A percentile compares a stretch with the other conserved stretches of the same genome.
Evolutionary conservation across 2,797 vertebrate species (phyloP).

Genomic region (Paguma larvata): DNA sequence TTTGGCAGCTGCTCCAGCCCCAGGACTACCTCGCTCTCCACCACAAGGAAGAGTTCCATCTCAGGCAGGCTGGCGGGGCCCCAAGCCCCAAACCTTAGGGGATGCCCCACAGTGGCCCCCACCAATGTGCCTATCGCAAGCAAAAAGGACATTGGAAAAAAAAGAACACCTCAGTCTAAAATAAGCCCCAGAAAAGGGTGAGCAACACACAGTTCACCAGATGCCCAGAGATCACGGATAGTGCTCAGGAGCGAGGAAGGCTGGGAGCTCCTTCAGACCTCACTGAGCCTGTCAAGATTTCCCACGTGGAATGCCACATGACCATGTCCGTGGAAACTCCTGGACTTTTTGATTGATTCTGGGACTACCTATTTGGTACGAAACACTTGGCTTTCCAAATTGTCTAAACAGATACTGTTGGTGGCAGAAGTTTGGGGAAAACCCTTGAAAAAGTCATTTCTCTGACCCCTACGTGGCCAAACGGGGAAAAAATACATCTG

Average conservation of each 20-base stretch:
- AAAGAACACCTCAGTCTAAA: not conserved
- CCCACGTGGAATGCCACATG: not conserved
- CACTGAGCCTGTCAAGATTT: not conserved
- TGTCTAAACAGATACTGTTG: not conserved
- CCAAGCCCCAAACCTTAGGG: not conserved
- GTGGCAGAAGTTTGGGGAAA: not conserved
- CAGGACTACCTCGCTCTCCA: not conserved
- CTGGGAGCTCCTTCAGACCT: not conserved
- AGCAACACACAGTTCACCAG: not conserved
- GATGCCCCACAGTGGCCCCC: not conserved
- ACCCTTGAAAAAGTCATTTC: not conserved
- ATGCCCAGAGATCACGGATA: not conserved
- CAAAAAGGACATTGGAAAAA: not conserved
- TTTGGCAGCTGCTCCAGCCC: too few relatives aligned
- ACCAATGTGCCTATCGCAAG: not conserved
- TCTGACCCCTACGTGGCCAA: not conserved
- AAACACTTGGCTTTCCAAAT: not conserved
- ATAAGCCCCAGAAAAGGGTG: not conserved
- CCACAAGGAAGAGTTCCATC: not conserved
- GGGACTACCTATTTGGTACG: not conserved
- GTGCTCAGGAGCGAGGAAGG: not conserved
- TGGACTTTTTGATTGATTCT: not conserved
- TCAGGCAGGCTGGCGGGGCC: not conserved
- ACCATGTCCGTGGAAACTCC: not conserved
- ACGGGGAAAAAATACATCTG: not conserved